Conservation (phyloP, 2,888 invertebrate species). For the Habrosyne pyritoides region DNA sequence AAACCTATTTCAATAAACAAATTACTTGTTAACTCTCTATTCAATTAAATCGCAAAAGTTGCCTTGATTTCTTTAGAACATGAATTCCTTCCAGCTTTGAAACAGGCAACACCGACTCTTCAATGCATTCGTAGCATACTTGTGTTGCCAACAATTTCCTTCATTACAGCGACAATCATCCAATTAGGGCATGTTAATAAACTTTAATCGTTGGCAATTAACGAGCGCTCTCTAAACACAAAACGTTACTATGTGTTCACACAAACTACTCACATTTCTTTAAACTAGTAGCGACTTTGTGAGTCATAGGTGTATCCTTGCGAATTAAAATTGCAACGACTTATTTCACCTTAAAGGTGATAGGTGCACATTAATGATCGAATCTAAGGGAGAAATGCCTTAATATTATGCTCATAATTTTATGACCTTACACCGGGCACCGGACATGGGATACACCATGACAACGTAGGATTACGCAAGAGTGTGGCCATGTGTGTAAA, state of each 20-base stretch:
- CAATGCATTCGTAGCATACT: slow-evolving; percentile 34
- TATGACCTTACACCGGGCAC: no score
- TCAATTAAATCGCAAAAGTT: slow-evolving; percentile 7
- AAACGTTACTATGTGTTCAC: slow-evolving; percentile 25
- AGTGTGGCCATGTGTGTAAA: no score
- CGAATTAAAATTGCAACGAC: background rate
- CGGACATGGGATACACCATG: no score
- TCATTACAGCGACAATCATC: slow-evolving; percentile 36
- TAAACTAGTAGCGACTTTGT: background rate
- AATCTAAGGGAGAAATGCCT: background rate
- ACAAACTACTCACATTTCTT: slow-evolving; percentile 10
- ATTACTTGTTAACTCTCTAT: background rate
- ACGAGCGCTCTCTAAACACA: slow-evolving; percentile 36
- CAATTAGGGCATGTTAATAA: slow-evolving; percentile 59
- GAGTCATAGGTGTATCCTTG: background rate
- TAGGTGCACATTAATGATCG: no score
- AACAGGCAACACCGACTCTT: slow-evolving; percentile 15
- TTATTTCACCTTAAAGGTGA: background rate
- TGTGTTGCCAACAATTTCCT: slow-evolving; percentile 41
- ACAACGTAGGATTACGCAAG: no score
- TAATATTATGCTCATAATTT: no score
- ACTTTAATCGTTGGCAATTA: slow-evolving; percentile 57
- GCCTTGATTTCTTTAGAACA: background rate
- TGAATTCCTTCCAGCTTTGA: slow-evolving; percentile 9
- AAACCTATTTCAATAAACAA: background rate